Base-by-base conservation (phyloP, 2,113 vertebrate genomes). In the Podarcis cretensis region DNA sequence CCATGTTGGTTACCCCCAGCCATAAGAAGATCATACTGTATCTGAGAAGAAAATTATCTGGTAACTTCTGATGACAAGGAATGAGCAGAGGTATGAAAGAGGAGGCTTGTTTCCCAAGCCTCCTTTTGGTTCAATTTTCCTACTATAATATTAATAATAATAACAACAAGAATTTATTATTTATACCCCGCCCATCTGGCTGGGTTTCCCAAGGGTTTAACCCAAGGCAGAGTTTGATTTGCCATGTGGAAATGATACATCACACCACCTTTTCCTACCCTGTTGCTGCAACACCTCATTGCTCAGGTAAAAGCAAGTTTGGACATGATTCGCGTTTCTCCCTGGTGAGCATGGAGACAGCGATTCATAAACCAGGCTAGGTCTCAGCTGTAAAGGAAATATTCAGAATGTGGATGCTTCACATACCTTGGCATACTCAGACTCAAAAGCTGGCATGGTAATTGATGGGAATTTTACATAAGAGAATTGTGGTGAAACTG, bases 331-430 rank as follows among this genome's bases (percentile, higher is more conserved):
- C 25, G 6, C 18, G 5, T 35, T n/a, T 8, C 18, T 66, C 20
- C 27, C 63, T 68, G n/a, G 76, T 87, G 73, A 89, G 84, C 69
- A 71, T 88, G 78, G 84, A 93, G 86, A 91, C 85, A 91, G 86
- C 89, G 90, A 82, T 89, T 90, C 80, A 86, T 71, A 84, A 94
- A 66, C 80, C 81, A 25, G 8, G 85, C 23, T 92, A 77, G 63
- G 86, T 65, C 87, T 40, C 83, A 68, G 65, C 76, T 48, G 12
- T 65, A 87, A 83, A 73, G 74, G 32, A 87, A 78, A 2, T 0
- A 0, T 91, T 89, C 74, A 13, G 13, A 75, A 89, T 65, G 21
- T 14, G 23, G 81, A 91, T 93, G 63, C 30, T 76, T 80, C 81
- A 57, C 74, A 79, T 92, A 65, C 77, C 84, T 92, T 66, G 82